Evolutionary conservation across 2,113 vertebrate genomes (phyloP).

Genomic region (Phalacrocorax carbo): DNA sequence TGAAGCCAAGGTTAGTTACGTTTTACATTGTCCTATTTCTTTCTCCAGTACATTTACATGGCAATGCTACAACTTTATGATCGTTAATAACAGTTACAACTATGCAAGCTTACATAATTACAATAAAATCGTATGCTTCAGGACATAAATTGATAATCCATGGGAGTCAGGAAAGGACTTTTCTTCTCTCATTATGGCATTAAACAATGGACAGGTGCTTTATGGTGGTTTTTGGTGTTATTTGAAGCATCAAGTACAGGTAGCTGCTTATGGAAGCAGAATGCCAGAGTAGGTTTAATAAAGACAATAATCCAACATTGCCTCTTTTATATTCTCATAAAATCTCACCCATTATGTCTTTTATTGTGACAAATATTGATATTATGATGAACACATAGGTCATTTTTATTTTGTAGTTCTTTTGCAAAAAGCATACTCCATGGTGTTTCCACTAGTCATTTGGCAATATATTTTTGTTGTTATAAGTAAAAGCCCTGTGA

Average conservation of each 20-base stretch:
- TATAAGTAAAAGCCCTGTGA: not conserved
- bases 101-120: conserved; percentile 13
- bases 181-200: not conserved
- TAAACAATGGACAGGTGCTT: not conserved
- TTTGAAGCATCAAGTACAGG: not conserved
- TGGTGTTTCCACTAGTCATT: not conserved
- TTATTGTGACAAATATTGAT: not conserved
- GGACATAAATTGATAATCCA: conserved; percentile 14
- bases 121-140: not conserved
- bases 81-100: conserved; percentile 37
- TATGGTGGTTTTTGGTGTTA: not conserved
- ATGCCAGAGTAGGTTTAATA: not conserved
- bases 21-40: not conserved
- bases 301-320: not conserved
- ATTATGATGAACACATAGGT: not conserved
- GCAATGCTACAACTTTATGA: not conserved
- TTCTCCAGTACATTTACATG: conserved; percentile 19
- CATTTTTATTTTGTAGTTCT: not conserved
- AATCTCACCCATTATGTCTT: not conserved
- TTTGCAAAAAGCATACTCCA: not conserved
- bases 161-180: not conserved
- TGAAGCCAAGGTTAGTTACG: conserved; percentile 39
- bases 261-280: not conserved
- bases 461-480: not conserved
- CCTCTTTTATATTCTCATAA: not conserved